phyloP scores from a whole-genome alignment of 2,888 invertebrate genomes.

The Diplazon laetatorius region DNA sequence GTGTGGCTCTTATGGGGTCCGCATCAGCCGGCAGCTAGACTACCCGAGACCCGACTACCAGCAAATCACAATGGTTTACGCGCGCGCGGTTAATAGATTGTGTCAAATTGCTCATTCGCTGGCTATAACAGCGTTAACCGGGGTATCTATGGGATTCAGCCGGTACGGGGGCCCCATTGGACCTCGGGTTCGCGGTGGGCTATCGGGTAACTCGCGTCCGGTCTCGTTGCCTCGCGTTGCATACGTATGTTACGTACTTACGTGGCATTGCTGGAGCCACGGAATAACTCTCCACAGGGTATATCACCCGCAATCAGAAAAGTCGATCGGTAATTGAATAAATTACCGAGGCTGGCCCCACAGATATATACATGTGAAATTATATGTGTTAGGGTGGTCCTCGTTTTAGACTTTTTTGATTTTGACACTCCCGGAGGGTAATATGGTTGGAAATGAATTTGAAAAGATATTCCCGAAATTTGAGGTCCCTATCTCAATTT shows the following conservation, averaged over 20 bases:
- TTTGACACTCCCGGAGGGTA: too few species aligned
- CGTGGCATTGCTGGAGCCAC: constrained; percentile 15
- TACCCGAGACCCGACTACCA: constrained; percentile 37
- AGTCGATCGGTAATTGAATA: constrained; percentile 77
- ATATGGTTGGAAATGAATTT: too few species aligned
- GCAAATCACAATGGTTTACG: constrained; percentile 73
- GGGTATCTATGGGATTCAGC: constrained; percentile 43
- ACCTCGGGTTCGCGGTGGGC: constrained; percentile 38
- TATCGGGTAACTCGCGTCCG: constrained; percentile 63
- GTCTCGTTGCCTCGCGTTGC: constrained; percentile 47
- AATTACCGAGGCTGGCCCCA: constrained; percentile 69
- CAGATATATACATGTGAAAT: constrained; percentile 57
- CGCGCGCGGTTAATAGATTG: constrained; percentile 71
- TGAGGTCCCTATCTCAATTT: too few species aligned
- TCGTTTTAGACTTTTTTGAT: too few species aligned
- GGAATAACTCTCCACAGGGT: constrained; percentile 55
- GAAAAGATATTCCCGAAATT: too few species aligned
- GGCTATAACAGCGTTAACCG: constrained; percentile 7
- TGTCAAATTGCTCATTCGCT: constrained; percentile 73
- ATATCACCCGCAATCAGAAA: constrained; percentile 74
- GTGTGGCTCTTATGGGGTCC: constrained; percentile 10
- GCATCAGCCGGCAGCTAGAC: constrained; percentile 33
- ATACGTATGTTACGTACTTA: constrained; percentile 25
- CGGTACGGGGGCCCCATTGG: background rate
- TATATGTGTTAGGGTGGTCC: too few species aligned